Percentiles rank a stretch among this genome's conserved stretches.
These are phyloP conservation scores for Chaetops frenatus DNA, from an alignment of 2,113 vertebrate genomes.

Conservation along the genomic window DNA sequence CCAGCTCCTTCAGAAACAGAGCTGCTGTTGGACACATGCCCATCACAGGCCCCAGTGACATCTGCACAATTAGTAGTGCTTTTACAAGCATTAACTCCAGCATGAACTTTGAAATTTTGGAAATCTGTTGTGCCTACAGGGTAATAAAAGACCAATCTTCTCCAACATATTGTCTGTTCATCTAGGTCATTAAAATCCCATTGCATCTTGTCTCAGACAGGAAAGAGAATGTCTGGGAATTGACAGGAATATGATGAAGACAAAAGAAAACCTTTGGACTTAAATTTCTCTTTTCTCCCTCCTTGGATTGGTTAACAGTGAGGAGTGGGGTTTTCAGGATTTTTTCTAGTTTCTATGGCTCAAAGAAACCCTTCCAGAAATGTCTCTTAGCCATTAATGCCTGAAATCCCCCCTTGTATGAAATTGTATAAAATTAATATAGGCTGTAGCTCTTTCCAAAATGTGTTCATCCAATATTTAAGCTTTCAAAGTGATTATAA, in stretches of 20 bases:
- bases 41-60: not conserved
- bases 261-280: not conserved
- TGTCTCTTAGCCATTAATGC: not conserved
- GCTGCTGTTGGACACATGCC: not conserved
- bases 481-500: slow-evolving; percentile 24
- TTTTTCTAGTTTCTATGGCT: not conserved
- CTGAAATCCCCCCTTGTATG: not conserved
- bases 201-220: not conserved
- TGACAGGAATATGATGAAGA: not conserved
- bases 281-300: not conserved
- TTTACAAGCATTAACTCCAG: not conserved
- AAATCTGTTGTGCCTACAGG: not conserved
- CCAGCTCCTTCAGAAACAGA: not conserved
- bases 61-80: not conserved
- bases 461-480: slow-evolving; percentile 20
- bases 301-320: rapidly evolving
- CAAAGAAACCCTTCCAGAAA: not conserved
- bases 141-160: not conserved
- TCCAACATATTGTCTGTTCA: not conserved
- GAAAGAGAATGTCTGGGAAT: not conserved
- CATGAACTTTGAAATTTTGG: not conserved
- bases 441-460: not conserved
- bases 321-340: not conserved
- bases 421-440: slow-evolving; percentile 20
- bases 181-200: not conserved